Base-by-base conservation (phyloP, 2,888 invertebrate species). In the Lottia gigantea region DNA sequence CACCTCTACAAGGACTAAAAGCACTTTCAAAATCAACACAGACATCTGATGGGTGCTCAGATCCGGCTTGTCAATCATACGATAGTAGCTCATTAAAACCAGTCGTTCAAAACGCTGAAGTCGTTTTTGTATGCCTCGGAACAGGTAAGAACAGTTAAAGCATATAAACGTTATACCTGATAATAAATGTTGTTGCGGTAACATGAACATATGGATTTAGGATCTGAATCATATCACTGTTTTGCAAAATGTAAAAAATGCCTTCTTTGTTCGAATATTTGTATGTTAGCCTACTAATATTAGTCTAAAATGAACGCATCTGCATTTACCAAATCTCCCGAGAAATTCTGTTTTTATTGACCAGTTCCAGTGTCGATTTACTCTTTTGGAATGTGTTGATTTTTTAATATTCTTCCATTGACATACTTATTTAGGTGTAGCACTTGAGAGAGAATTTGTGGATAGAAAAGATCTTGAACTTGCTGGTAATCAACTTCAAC, bases 41-140 rank as follows among this genome's bases (percentile, higher is more conserved):
- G 8, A 76, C 70, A 19, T 80, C 74, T 8, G 23, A 77, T 15
- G 87, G 84, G 7, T 87, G 86, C 73, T 26, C 66, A 14, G 80
- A 82, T 70, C 79, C 76, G 11, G 71, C 71, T 8, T 87, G 87
- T 73, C 68, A 66, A 0, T 46, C 74, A 14, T 86, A 86, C 75
- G 74, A 82, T n/a, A 31, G 49, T 2, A 55, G 70, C 6, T 68
- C 64, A 8, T 72, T 86, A 8, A 74, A 73, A 26, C 31, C 64
- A 6, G 82, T 82, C 4, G 83, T 83, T 6, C 64, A 68, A 7
- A 74, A 74, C 16, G 74, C 83, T 12, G 80, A 87, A 31, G 66
- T 85, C 2, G 76, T 83, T 8, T 78, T 87, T 72, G 77, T 86
- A 23, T 83, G 84, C 72, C 77, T 87, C 1, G 87, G 87, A 72